phyloP scores from a whole-genome alignment of 2,113 vertebrate species.

The Austrofundulus limnaeus region DNA sequence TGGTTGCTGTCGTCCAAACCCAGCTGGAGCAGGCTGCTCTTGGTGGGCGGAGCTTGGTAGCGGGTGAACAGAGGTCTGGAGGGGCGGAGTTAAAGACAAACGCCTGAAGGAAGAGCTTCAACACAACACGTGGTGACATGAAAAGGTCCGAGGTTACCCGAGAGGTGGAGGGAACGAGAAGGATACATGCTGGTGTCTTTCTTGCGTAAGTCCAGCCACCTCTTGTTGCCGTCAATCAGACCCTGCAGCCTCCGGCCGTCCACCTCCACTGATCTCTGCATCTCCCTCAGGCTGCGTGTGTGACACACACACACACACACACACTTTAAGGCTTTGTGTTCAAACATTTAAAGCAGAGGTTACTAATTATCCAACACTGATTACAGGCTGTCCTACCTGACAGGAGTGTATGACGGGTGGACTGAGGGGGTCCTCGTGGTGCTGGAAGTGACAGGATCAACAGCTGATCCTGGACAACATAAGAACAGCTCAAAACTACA shows the following conservation, averaged over 20 bases:
- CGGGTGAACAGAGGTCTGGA: slow-evolving; percentile 81
- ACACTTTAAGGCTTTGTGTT: background rate
- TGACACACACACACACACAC: slow-evolving; percentile 42
- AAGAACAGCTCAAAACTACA: slow-evolving; percentile 1
- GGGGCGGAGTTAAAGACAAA: slow-evolving; percentile 71
- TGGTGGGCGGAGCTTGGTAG: slow-evolving; percentile 50
- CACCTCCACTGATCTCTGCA: slow-evolving; percentile 51
- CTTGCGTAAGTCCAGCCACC: slow-evolving; percentile 85
- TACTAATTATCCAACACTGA: background rate
- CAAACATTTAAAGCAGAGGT: background rate
- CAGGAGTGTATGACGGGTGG: slow-evolving; percentile 55
- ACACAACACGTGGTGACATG: too few species aligned
- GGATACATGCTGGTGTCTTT: slow-evolving; percentile 89
- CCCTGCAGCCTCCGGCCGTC: slow-evolving; percentile 75
- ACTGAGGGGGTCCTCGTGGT: slow-evolving; percentile 27
- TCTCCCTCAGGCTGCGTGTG: slow-evolving; percentile 60
- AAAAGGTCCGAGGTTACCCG: too few species aligned
- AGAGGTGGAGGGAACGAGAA: slow-evolving; percentile 53
- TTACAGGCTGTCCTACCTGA: slow-evolving; percentile 54
- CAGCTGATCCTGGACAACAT: slow-evolving; percentile 50
- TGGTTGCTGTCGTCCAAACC: slow-evolving; percentile 86
- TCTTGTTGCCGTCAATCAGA: slow-evolving; percentile 86
- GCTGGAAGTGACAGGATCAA: slow-evolving; percentile 38
- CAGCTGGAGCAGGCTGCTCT: slow-evolving; percentile 81
- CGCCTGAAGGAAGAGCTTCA: too few species aligned